Evolutionary conservation across 2,797 vertebrate species (phyloP).

Genomic region (Pyrocephalus nanus): DNA sequence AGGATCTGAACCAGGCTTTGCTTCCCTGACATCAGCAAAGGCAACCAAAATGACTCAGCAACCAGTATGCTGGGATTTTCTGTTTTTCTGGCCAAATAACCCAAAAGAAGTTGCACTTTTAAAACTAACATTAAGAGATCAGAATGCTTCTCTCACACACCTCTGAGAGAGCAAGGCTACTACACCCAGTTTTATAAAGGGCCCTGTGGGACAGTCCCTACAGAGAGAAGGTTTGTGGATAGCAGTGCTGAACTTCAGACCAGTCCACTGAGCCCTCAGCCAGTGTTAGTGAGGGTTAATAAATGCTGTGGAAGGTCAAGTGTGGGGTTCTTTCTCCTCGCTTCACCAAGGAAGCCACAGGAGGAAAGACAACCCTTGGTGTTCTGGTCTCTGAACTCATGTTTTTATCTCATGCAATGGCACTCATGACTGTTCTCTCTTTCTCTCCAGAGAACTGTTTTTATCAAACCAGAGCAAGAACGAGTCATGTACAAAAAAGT

Average conservation of each 20-base stretch:
- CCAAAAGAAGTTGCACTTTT: not conserved
- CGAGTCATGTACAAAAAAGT: constrained; percentile 16
- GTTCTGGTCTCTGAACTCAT: not conserved
- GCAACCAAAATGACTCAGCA: not conserved
- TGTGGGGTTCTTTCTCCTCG: not conserved
- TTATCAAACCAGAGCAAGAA: not conserved
- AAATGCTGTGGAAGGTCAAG: not conserved
- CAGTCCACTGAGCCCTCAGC: not conserved
- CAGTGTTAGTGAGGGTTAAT: not conserved
- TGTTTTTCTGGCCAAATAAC: not conserved
- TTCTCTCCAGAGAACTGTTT: not conserved
- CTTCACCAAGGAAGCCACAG: not conserved
- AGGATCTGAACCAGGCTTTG: not conserved
- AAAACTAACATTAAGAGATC: not conserved
- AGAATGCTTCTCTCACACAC: not conserved
- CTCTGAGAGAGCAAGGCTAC: not conserved
- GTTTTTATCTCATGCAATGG: not conserved
- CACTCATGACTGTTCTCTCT: not conserved
- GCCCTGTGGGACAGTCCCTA: not conserved
- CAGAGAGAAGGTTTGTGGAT: not conserved
- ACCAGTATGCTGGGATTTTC: not conserved
- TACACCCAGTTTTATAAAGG: not conserved
- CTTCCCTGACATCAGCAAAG: not conserved
- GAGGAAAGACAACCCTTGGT: not conserved
- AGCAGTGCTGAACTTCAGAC: not conserved